Percentiles rank a stretch among this genome's conserved stretches.
Conservation (phyloP, 2,888 invertebrate genomes). For the Oxystoma pomonae region DNA sequence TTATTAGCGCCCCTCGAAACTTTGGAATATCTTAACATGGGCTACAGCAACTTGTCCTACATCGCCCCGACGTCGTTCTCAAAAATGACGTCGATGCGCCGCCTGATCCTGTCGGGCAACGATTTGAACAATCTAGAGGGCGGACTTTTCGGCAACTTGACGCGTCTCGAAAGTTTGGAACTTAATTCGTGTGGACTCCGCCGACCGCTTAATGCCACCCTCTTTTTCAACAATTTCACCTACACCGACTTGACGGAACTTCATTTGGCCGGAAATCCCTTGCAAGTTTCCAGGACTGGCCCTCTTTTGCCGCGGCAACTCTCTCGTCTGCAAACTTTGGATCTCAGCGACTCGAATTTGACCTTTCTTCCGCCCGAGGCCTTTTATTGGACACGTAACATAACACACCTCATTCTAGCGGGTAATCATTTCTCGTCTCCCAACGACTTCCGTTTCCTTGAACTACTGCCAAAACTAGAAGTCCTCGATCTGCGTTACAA, state of each 20-base stretch:
- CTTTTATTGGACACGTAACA: conserved; percentile 58
- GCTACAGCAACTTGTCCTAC: conserved; percentile 64
- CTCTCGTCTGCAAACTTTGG: conserved; percentile 59
- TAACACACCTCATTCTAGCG: conserved; percentile 59
- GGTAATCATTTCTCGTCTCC: conserved; percentile 54
- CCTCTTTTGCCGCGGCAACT: conserved; percentile 62
- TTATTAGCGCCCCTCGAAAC: conserved; percentile 61
- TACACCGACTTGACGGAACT: conserved; percentile 64
- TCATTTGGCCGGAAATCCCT: conserved; percentile 64
- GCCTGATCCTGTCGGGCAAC: conserved; percentile 65
- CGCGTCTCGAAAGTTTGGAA: conserved; percentile 62
- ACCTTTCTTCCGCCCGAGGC: conserved; percentile 56
- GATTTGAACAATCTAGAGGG: conserved; percentile 61
- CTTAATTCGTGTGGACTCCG: conserved; percentile 65
- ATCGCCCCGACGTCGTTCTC: conserved; percentile 63
- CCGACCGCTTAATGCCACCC: conserved; percentile 59
- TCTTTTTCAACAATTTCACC: conserved; percentile 62
- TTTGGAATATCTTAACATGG: conserved; percentile 68
- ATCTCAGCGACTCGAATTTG: conserved; percentile 64
- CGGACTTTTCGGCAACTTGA: conserved; percentile 64
- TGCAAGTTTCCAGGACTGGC: conserved; percentile 56
- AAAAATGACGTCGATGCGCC: conserved; percentile 64
- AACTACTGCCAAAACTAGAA: conserved; percentile 54
- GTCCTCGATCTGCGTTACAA: conserved; percentile 62
- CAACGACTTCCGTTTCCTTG: conserved; percentile 55